Base-by-base conservation (phyloP, 1,140 invertebrate genomes). In the Conus ventricosus region DNA sequence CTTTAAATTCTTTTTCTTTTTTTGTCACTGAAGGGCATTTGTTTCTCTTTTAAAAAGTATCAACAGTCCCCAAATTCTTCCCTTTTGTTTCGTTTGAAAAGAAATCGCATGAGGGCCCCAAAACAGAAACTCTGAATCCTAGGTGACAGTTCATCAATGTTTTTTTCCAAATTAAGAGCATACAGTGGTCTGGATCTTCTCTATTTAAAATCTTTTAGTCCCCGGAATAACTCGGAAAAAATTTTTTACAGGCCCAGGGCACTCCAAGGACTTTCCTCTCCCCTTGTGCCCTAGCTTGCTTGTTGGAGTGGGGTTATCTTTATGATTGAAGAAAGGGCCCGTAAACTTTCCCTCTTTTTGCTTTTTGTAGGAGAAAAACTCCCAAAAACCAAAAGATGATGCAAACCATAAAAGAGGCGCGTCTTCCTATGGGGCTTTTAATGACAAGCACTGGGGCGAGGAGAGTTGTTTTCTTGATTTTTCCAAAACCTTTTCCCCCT, bases 381-480 rank as follows among this genome's bases (percentile, higher is more conserved):
- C 20, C 71, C 71, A 5, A 8, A 5, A 8, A 23, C 71, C 71
- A 25, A 1, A 75, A 0, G 20, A 75, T 8, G 71, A 75, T 0
- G 71, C 71, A 75, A 75, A 5, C 71, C 7, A 20, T 89, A 85
- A 85, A 75, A 80, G 4, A 93, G 67, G 0, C 88, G 25, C 2
- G 88, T 90, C 55, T 76, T 23, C 83, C 84, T 90, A 0, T 87
- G 67, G 20, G 6, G n/a, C 2, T 7, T 20, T 0, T 75, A 23
- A 20, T 75, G 71, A 13, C 71, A 7, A 75, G 71, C 11, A 75
- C 20, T 23, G 71, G 71, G 1, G 71, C 71, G 71, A 75, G 20
- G 7, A 76, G 4, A 91, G 17, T 20, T 60, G 8, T 60, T 15
- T 84, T 13, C 11, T 87, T 63, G 7, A 10, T 75, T 20, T 20